A percentile compares a stretch with the other conserved stretches of the same genome.
Evolutionary conservation across 2,113 vertebrate genomes (phyloP).

Genomic region (Isichthys henryi): DNA sequence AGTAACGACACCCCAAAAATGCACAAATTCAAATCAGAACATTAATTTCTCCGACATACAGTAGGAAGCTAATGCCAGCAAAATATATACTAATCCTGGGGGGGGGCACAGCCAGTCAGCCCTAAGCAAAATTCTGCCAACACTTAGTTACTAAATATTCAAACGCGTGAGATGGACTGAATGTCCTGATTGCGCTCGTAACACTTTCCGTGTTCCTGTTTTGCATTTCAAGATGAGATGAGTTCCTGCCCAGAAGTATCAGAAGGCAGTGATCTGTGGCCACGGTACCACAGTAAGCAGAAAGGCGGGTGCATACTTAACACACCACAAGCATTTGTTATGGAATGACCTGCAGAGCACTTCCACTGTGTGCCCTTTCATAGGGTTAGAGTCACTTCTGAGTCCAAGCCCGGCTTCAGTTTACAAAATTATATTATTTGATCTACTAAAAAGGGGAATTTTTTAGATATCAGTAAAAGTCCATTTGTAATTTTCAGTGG

Average conservation of each 20-base stretch:
- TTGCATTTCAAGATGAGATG: neutral
- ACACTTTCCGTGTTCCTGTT: neutral
- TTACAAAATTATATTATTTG: neutral
- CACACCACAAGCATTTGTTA: neutral
- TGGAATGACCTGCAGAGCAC: neutral
- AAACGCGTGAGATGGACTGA: neutral
- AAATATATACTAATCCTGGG: neutral
- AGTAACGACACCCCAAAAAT: neutral
- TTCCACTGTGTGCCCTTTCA: neutral
- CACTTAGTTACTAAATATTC: neutral
- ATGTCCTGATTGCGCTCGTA: neutral
- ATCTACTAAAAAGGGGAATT: neutral
- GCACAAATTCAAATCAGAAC: neutral
- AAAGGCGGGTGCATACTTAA: neutral
- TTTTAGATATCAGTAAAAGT: neutral
- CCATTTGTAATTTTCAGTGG: neutral
- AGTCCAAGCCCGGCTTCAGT: neutral
- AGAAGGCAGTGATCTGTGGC: slow-evolving; percentile 28
- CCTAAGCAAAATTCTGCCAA: neutral
- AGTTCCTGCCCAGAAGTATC: neutral
- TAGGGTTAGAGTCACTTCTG: neutral
- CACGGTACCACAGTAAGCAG: slow-evolving; percentile 19
- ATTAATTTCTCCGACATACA: neutral
- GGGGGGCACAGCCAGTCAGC: neutral
- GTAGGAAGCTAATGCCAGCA: neutral